phyloP scores from a whole-genome alignment of 2,888 invertebrate genomes.

The Lucinisca nassula region DNA sequence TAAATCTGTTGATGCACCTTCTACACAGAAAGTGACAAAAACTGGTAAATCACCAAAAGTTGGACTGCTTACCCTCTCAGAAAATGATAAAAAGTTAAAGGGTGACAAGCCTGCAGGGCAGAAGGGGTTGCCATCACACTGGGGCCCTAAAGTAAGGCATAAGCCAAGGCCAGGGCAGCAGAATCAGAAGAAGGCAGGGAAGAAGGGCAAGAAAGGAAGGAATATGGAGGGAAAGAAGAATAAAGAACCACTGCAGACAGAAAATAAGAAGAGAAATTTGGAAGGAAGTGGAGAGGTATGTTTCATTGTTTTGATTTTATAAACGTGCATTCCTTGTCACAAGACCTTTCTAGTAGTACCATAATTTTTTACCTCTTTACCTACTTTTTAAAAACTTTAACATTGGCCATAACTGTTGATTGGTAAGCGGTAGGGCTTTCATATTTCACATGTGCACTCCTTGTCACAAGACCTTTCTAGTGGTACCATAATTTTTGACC shows the following conservation, averaged over 20 bases:
- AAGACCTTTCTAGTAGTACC: too few species aligned
- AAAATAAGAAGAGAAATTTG: neutral
- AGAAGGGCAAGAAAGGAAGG: neutral
- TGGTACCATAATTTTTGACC: too few species aligned
- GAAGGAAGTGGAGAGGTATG: neutral
- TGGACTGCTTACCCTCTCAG: constrained; percentile 34
- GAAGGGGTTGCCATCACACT: constrained; percentile 82
- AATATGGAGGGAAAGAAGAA: neutral
- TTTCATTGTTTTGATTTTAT: too few species aligned
- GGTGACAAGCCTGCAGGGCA: constrained; percentile 35
- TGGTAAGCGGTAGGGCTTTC: too few species aligned
- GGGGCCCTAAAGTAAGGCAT: constrained; percentile 86
- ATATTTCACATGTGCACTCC: too few species aligned
- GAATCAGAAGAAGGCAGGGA: constrained; percentile 27
- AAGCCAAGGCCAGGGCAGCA: constrained; percentile 69
- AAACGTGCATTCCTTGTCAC: too few species aligned
- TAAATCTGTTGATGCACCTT: neutral
- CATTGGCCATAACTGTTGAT: too few species aligned
- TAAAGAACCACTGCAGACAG: neutral
- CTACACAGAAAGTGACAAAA: neutral
- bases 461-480: too few species aligned
- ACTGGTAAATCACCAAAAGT: constrained; percentile 17
- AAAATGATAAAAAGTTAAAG: constrained; percentile 53
- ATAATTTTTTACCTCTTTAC: too few species aligned
- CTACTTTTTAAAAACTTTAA: too few species aligned